Percentiles rank a stretch among this genome's conserved stretches.
These are phyloP conservation scores for Pseudomyrmex sp. DNA, from an alignment of 1,140 invertebrate genomes.

Conservation along the genomic window DNA sequence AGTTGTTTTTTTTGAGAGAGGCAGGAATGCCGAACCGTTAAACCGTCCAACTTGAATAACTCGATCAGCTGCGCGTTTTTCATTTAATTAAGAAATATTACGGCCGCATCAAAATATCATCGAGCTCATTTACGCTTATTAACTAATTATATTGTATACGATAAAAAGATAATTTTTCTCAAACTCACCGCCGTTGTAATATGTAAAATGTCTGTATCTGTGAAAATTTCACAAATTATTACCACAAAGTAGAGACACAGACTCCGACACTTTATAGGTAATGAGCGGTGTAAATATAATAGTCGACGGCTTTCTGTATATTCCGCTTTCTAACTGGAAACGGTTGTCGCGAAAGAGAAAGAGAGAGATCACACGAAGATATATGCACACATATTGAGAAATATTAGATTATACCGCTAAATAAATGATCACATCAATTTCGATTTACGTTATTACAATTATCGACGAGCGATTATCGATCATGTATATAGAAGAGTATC, in stretches of 20 bases:
- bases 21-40: conserved; percentile 46
- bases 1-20: conserved; percentile 56
- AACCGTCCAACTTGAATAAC: conserved; percentile 15
- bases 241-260: not conserved
- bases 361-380: not conserved
- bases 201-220: not conserved
- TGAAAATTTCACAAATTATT: conserved; percentile 15
- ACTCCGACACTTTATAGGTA: not conserved
- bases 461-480: conserved; percentile 1
- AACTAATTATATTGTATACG: too few species aligned
- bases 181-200: not conserved
- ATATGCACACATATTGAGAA: not conserved
- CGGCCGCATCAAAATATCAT: conserved; percentile 32
- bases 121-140: conserved; percentile 2
- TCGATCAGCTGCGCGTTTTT: conserved; percentile 57
- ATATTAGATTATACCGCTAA: conserved; percentile 11
- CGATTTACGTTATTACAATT: conserved; percentile 19
- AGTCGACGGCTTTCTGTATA: not conserved
- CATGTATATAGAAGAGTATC: not conserved
- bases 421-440: not conserved
- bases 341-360: not conserved
- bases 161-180: not conserved
- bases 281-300: not conserved
- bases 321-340: not conserved
- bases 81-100: conserved; percentile 62